Conservation (phyloP, 2,888 invertebrate species). For the Epinotia demarniana region DNA sequence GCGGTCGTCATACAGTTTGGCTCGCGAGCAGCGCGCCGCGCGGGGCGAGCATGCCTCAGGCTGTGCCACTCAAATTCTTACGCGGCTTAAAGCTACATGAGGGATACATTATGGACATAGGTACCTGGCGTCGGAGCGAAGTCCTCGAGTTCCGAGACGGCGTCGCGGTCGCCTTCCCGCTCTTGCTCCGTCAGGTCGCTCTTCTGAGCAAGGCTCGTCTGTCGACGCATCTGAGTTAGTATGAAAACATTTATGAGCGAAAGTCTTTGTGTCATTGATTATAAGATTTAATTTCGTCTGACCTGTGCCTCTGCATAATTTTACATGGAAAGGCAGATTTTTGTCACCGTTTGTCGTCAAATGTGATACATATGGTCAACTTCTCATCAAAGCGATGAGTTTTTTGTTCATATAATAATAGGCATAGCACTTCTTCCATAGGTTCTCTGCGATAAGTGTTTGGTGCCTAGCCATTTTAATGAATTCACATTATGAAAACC, state of each 20-base stretch:
- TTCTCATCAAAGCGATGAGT: no score
- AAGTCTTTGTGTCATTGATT: background rate
- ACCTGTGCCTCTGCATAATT: background rate
- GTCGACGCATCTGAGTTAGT: slow-evolving; percentile 6
- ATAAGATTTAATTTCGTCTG: background rate
- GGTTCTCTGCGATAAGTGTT: background rate
- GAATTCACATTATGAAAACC: no score
- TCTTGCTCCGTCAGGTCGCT: slow-evolving; percentile 53
- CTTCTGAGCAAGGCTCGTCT: slow-evolving; percentile 50
- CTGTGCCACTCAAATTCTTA: no score
- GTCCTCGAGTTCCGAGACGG: slow-evolving; percentile 66
- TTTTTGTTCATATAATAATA: background rate
- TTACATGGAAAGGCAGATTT: background rate
- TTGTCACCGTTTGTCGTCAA: no score
- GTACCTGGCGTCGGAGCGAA: slow-evolving; percentile 65
- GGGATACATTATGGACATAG: slow-evolving; percentile 58
- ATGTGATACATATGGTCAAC: no score
- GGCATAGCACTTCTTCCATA: background rate
- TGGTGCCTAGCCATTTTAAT: background rate
- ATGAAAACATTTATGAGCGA: background rate
- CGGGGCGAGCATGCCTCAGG: no score
- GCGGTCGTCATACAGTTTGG: no score
- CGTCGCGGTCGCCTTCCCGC: slow-evolving; percentile 57
- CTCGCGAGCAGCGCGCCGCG: no score
- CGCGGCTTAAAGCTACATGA: no score